Conservation (phyloP, 2,888 invertebrate genomes). For the Nematopogon swammerdamellus region DNA sequence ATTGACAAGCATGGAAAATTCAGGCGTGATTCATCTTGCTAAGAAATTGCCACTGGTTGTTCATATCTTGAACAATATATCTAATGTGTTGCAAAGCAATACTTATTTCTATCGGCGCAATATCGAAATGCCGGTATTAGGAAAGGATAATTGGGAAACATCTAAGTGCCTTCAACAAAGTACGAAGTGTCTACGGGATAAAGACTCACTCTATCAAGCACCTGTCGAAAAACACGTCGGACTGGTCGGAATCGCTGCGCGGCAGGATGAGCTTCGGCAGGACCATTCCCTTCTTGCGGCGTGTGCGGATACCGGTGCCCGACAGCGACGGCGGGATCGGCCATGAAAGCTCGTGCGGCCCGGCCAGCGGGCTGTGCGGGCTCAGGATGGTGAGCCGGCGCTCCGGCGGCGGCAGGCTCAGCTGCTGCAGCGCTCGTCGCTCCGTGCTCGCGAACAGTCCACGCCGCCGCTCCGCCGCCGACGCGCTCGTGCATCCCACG, state of each 20-base stretch:
- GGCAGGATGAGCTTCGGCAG: slow-evolving; percentile 73
- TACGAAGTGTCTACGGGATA: background rate
- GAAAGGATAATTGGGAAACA: too few species aligned
- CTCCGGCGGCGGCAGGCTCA: slow-evolving; percentile 68
- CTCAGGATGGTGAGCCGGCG: slow-evolving; percentile 73
- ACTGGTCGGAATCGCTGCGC: slow-evolving; percentile 71
- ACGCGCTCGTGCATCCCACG: slow-evolving; percentile 27
- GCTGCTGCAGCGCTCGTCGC: slow-evolving; percentile 61
- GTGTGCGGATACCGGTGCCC: slow-evolving; percentile 51
- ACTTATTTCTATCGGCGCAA: too few species aligned
- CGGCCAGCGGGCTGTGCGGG: slow-evolving; percentile 72
- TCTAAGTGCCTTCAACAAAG: background rate
- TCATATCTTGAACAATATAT: too few species aligned
- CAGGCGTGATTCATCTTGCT: too few species aligned
- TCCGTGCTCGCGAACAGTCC: slow-evolving; percentile 67
- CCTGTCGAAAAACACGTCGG: slow-evolving; percentile 63
- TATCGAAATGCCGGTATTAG: too few species aligned
- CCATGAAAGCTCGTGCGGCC: slow-evolving; percentile 63
- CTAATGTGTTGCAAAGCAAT: too few species aligned
- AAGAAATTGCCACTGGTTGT: too few species aligned
- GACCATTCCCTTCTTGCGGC: slow-evolving; percentile 70
- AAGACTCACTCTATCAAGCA: slow-evolving; percentile 58
- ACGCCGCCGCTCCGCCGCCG: slow-evolving; percentile 62
- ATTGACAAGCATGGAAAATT: too few species aligned
- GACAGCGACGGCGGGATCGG: slow-evolving; percentile 38